A percentile compares a stretch with the other conserved stretches of the same genome.
These are phyloP conservation scores for Zapus hudsonius DNA, from an alignment of 2,113 vertebrate genomes.

Conservation along the genomic window DNA sequence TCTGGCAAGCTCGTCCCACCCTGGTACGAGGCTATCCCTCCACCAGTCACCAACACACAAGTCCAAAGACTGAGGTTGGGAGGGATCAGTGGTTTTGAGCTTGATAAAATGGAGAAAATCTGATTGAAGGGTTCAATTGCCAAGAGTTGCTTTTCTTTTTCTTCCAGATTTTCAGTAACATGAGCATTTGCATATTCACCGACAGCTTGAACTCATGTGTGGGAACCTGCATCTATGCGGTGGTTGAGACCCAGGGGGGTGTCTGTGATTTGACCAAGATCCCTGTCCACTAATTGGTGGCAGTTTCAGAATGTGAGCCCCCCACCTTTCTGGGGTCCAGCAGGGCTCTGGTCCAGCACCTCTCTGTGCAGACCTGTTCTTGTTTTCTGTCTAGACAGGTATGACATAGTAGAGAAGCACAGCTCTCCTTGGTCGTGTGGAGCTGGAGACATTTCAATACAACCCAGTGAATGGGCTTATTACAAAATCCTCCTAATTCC, in stretches of 20 bases:
- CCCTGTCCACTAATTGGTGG: background rate
- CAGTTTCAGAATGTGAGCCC: background rate
- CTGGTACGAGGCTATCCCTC: background rate
- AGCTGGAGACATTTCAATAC: slow-evolving; percentile 14
- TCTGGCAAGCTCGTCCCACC: background rate
- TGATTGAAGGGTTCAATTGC: background rate
- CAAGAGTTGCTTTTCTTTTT: background rate
- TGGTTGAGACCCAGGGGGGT: background rate
- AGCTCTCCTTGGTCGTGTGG: background rate
- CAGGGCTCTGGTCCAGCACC: background rate
- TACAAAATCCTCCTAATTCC: slow-evolving; percentile 66
- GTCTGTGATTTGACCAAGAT: background rate
- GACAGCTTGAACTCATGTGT: background rate
- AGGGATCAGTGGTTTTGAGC: background rate
- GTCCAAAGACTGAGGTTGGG: background rate
- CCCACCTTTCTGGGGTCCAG: background rate
- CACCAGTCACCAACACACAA: background rate
- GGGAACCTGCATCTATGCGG: background rate
- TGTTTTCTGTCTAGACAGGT: background rate
- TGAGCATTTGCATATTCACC: background rate
- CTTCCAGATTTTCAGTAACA: background rate
- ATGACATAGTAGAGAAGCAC: background rate
- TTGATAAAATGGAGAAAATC: background rate
- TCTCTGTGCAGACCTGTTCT: background rate
- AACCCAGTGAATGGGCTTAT: slow-evolving; percentile 52